Base-by-base conservation (phyloP, 2,888 invertebrate species). In the Myopa tessellatipennis region DNA sequence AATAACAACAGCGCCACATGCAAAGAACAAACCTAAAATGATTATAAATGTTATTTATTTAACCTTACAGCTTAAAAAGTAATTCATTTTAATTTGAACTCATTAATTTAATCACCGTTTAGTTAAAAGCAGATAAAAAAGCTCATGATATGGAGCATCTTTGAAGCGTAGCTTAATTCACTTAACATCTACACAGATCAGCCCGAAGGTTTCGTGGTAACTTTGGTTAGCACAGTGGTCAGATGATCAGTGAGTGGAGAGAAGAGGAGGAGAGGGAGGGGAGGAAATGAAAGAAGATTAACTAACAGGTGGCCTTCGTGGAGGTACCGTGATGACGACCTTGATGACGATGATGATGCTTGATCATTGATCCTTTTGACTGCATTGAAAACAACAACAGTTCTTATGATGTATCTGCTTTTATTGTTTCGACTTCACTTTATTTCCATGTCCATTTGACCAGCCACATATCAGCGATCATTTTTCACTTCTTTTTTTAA, bases 91-190 rank as follows among this genome's bases (percentile, higher is more conserved):
- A 75, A 60, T 75, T 58, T 68, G 58, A 68, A 36, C 75, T 75
- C 75, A 75, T 75, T 75, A 75, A 58, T 69, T 58, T 50, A 60
- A 75, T 68, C 68, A 68, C 68, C 68, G 58, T 68, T 68, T 75
- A 68, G 18, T 18, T 75, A 69, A 74, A 52, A 40, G 26, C 70
- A 40, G 63, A 70, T 71, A 71, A 71, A 61, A n/a, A 69, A 65
- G 52, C 50, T 45, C 67, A 50, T 61, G 76, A 69, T 76, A 70
- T 69, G 40, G 70, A 76, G 75, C 68, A 61, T 36, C 74, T 74
- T 74, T 45, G 6, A 45, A 45, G 1, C 10, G 45, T 10, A 45
- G 34, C 52, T 55, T 70, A 55, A 55, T 50, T 50, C 70, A 70
- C 12, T 69, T 26, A 52, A 26, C 14, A 38, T 34, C 38, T 34